Evolutionary conservation across 1,140 invertebrate genomes (phyloP).

Genomic region (Octopus bimaculoides): DNA sequence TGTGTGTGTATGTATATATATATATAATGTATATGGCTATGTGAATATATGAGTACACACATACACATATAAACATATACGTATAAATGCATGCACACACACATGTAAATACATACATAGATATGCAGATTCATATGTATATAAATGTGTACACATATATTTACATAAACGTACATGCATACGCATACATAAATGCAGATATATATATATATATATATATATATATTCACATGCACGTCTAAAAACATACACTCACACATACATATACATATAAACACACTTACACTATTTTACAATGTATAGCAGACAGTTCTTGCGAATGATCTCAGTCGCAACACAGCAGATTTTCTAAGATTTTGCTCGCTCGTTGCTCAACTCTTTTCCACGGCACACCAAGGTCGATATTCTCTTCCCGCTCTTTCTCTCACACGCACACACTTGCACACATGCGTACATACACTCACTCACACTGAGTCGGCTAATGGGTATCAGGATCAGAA

Average conservation of each 20-base stretch:
- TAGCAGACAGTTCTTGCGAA: too few species aligned
- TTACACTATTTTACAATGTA: too few species aligned
- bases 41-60: neutral
- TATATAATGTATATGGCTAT: neutral
- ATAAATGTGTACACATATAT: neutral
- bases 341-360: too few species aligned
- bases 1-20: neutral
- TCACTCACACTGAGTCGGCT: too few species aligned
- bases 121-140: neutral
- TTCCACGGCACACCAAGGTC: too few species aligned
- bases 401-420: too few species aligned
- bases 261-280: neutral
- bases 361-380: too few species aligned
- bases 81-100: neutral
- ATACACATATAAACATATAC: neutral
- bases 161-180: neutral
- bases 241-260: neutral
- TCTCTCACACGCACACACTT: too few species aligned
- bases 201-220: neutral
- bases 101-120: neutral
- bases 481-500: too few species aligned
- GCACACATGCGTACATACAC: too few species aligned
- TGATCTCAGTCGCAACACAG: too few species aligned
- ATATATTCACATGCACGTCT: neutral
- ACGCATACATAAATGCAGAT: neutral